Conservation (phyloP, 2,888 invertebrate species). For the Acronicta aceris region DNA sequence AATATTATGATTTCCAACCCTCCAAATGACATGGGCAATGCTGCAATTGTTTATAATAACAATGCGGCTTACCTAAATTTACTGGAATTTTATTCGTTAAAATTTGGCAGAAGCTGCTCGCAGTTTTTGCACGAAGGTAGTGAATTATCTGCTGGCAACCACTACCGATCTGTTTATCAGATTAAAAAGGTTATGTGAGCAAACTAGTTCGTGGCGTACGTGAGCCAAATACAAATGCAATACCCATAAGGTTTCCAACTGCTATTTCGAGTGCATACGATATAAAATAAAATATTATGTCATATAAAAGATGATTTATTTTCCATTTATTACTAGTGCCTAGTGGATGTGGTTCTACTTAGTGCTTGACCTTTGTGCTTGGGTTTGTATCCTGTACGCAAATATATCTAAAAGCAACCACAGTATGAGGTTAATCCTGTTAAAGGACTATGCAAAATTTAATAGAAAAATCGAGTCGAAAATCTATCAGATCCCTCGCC, state of each 20-base stretch:
- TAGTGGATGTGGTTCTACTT: background rate
- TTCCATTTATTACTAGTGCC: background rate
- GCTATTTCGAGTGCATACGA: conserved; percentile 33
- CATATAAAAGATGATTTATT: conserved; percentile 10
- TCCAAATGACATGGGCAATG: background rate
- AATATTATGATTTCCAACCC: too few relatives aligned
- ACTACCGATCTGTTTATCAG: conserved; percentile 57
- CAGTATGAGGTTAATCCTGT: too few relatives aligned
- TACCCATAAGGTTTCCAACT: conserved; percentile 28
- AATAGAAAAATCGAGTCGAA: too few relatives aligned
- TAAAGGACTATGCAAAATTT: too few relatives aligned
- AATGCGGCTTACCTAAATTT: conserved; percentile 23
- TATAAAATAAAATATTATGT: conserved; percentile 36
- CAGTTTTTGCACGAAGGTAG: conserved; percentile 43
- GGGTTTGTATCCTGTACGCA: too few relatives aligned
- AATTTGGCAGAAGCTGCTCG: conserved; percentile 42
- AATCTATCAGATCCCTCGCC: too few relatives aligned
- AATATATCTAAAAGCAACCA: too few relatives aligned
- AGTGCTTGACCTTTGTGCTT: too few relatives aligned
- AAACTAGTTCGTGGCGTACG: conserved; percentile 60
- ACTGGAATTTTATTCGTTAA: conserved; percentile 23
- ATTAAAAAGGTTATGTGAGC: conserved; percentile 63
- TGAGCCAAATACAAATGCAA: conserved; percentile 61
- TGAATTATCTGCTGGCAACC: conserved; percentile 68
- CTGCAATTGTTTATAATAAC: conserved; percentile 4